Conservation (phyloP, 2,113 vertebrate genomes). For the Thomomys bottae region DNA sequence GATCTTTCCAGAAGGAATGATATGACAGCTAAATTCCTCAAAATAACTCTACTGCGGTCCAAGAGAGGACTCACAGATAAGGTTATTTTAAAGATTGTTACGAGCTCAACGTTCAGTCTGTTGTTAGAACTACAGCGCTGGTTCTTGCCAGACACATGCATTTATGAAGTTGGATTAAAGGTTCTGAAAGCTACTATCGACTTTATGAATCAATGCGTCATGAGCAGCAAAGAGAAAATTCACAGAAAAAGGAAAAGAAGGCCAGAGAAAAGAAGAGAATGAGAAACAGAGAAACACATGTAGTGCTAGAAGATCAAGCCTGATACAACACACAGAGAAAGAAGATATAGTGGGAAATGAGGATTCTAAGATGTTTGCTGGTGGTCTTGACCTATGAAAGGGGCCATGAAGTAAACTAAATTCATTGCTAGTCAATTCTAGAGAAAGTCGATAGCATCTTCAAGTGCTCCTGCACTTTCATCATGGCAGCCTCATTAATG, state of each 20-base stretch:
- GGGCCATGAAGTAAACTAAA: background rate
- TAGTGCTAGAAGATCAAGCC: background rate
- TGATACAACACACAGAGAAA: background rate
- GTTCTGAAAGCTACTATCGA: background rate
- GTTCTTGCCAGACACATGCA: background rate
- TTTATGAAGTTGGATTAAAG: background rate
- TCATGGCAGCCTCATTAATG: constrained; percentile 6
- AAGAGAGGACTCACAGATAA: background rate
- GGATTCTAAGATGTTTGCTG: background rate
- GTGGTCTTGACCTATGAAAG: background rate
- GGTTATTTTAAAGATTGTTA: background rate
- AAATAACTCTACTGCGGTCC: background rate
- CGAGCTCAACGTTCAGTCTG: background rate
- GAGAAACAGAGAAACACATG: background rate
- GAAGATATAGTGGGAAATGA: background rate
- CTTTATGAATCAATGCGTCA: background rate
- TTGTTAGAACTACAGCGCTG: background rate
- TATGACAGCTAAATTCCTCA: background rate
- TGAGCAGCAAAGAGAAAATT: background rate
- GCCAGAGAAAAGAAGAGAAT: background rate
- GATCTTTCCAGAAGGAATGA: background rate
- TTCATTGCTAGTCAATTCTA: background rate
- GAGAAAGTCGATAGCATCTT: constrained; percentile 51
- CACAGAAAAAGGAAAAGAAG: background rate
- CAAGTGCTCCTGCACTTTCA: background rate